These are phyloP conservation scores for Labeo catla DNA, from an alignment of 2,113 vertebrate genomes.

Conservation along the genomic window DNA sequence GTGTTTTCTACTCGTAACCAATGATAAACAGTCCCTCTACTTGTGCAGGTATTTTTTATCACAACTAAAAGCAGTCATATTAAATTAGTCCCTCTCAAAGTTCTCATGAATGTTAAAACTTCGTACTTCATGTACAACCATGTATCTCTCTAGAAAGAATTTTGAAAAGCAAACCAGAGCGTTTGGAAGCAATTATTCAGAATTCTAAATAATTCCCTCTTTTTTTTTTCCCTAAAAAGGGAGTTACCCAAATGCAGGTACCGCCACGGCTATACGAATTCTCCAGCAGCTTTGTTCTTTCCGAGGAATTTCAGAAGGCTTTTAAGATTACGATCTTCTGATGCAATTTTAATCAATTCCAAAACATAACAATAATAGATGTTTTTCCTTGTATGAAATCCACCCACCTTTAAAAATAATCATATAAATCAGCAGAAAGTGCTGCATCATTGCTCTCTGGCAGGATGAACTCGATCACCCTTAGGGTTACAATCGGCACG, in stretches of 20 bases:
- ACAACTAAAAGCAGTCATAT: neutral
- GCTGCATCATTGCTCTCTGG: neutral
- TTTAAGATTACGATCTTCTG: neutral
- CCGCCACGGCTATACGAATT: neutral
- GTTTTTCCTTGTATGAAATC: neutral
- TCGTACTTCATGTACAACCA: neutral
- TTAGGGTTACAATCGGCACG: neutral
- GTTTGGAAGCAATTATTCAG: neutral
- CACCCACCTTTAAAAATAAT: neutral
- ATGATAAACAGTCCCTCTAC: neutral
- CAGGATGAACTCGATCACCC: neutral
- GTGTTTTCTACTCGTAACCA: neutral
- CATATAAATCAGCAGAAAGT: neutral
- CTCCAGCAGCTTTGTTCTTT: neutral
- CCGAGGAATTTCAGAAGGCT: slow-evolving; percentile 11
- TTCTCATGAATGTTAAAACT: neutral
- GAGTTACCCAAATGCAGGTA: neutral
- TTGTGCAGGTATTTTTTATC: neutral
- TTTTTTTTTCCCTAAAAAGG: neutral
- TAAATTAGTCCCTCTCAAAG: neutral
- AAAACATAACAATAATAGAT: neutral
- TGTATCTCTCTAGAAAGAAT: neutral
- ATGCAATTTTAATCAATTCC: neutral
- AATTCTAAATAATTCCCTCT: neutral
- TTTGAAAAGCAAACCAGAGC: neutral